phyloP scores from a whole-genome alignment of 1,140 invertebrate species.

The Coptotermes formosanus region DNA sequence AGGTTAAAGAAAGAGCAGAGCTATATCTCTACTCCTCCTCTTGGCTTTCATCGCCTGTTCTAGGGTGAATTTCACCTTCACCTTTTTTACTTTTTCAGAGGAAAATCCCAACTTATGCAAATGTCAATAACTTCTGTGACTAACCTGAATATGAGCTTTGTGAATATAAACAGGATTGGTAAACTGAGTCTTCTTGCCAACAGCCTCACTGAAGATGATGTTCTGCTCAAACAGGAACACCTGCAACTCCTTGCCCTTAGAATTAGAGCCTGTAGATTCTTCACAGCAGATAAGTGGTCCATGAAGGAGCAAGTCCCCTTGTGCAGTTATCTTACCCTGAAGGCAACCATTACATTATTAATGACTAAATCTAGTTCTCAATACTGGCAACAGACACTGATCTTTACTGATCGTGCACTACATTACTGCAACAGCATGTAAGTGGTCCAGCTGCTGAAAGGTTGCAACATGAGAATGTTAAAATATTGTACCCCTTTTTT shows the following conservation, averaged over 20 bases:
- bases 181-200: conserved; percentile 92
- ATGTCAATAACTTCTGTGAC: neutral
- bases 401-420: no score
- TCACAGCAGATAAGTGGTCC: conserved; percentile 84
- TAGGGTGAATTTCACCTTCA: no score
- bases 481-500: no score
- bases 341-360: conserved; percentile 24
- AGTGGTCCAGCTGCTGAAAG: no score
- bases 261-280: conserved; percentile 48
- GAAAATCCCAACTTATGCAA: no score
- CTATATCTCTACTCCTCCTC: no score
- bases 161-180: conserved; percentile 94
- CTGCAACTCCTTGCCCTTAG: conserved; percentile 77
- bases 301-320: conserved; percentile 92
- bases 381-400: conserved; percentile 14
- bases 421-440: no score
- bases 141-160: conserved; percentile 95
- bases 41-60: no score
- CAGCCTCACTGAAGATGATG: conserved; percentile 94
- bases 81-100: no score
- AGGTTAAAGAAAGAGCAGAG: no score
- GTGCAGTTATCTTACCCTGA: conserved; percentile 95
- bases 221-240: conserved; percentile 99
- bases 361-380: neutral
- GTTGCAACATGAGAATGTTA: no score